A percentile compares a stretch with the other conserved stretches of the same genome.
Conservation (phyloP, 2,113 vertebrate genomes). For the Isichthys henryi region DNA sequence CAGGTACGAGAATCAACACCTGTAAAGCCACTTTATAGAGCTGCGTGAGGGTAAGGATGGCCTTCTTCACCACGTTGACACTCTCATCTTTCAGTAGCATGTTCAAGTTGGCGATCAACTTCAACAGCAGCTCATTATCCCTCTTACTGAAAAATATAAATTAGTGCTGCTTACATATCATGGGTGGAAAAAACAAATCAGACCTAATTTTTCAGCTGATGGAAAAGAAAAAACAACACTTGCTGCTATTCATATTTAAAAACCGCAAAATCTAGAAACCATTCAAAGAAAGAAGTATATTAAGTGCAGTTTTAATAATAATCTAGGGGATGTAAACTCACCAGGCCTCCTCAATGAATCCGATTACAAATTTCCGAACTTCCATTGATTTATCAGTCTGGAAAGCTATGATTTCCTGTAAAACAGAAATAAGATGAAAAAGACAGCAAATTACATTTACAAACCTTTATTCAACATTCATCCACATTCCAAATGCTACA, state of each 20-base stretch:
- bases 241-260: not conserved
- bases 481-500: not conserved
- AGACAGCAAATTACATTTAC: not conserved
- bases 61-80: constrained; percentile 90
- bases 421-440: not conserved
- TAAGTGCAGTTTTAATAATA: not conserved
- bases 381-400: constrained; percentile 87
- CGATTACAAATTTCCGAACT: constrained; percentile 86
- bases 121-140: constrained; percentile 82
- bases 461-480: not conserved
- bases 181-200: not conserved
- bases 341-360: constrained; percentile 92
- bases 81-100: constrained; percentile 87
- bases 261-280: not conserved
- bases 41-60: constrained; percentile 88
- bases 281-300: not conserved
- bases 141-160: constrained; percentile 64
- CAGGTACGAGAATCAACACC: constrained; percentile 44
- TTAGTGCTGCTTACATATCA: not conserved
- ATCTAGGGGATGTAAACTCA: constrained; percentile 43
- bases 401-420: constrained; percentile 85
- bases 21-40: constrained; percentile 86
- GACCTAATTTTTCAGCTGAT: not conserved
- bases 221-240: not conserved
- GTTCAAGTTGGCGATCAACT: constrained; percentile 85